These are phyloP conservation scores for Gorsachius goisagi DNA, from an alignment of 2,113 vertebrate genomes.

Conservation along the genomic window DNA sequence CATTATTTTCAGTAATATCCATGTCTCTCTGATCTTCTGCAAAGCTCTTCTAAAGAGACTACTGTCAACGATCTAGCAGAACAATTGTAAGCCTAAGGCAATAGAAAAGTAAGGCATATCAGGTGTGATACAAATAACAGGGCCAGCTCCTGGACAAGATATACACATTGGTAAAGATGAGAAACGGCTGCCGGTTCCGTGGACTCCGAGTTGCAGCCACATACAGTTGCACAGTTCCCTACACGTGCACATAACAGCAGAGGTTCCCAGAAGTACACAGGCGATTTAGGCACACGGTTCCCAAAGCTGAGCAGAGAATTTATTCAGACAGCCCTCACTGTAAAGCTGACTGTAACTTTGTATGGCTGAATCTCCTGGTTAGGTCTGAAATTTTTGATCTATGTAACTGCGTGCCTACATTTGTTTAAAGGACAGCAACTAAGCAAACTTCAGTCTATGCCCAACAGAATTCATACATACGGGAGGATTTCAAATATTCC, in stretches of 20 bases:
- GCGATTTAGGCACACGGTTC: not conserved
- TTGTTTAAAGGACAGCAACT: slow-evolving; percentile 20
- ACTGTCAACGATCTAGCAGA: not conserved
- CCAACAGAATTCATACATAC: slow-evolving; percentile 4
- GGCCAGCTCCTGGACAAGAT: not conserved
- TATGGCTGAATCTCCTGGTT: not conserved
- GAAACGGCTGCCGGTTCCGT: not conserved
- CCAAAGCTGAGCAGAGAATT: not conserved
- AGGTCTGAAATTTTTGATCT: not conserved
- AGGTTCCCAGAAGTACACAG: not conserved
- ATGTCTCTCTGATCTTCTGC: not conserved
- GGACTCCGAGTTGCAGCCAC: not conserved
- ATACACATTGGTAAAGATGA: not conserved
- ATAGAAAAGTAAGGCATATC: not conserved
- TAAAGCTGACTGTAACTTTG: not conserved
- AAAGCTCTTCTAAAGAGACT: not conserved
- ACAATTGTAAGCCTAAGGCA: not conserved
- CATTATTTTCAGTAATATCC: not conserved
- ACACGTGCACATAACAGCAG: rapidly evolving
- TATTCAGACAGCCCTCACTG: not conserved
- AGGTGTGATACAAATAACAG: not conserved
- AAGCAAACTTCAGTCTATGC: not conserved
- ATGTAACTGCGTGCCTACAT: not conserved
- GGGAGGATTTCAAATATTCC: slow-evolving; percentile 50
- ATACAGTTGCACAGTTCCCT: not conserved